Evolutionary conservation across 2,113 vertebrate genomes (phyloP).

Genomic region (Rattus rattus): DNA sequence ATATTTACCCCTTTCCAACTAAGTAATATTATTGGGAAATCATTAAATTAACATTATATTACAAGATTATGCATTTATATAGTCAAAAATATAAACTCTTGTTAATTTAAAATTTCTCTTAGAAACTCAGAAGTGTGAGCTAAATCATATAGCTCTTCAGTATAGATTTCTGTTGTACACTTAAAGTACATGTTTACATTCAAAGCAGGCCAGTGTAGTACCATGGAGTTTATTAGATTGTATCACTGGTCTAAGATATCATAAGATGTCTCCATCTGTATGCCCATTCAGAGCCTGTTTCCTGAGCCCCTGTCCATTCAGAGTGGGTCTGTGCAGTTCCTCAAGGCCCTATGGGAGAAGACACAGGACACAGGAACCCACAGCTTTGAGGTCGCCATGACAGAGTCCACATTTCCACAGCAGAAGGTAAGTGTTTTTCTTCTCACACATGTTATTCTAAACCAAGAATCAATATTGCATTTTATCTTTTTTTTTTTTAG

Average conservation of each 20-base stretch:
- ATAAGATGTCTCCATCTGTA: neutral
- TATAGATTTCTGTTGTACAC: neutral
- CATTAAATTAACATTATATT: neutral
- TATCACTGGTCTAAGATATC: neutral
- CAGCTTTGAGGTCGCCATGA: slow-evolving; percentile 94
- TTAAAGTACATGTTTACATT: slow-evolving; percentile 19
- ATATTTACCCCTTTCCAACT: slow-evolving; percentile 41
- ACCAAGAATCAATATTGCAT: neutral
- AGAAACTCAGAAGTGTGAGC: slow-evolving; percentile 38
- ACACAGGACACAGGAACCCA: slow-evolving; percentile 89
- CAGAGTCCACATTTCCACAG: slow-evolving; percentile 90
- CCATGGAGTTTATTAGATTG: neutral
- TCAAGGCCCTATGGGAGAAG: slow-evolving; percentile 93
- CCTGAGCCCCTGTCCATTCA: slow-evolving; percentile 89
- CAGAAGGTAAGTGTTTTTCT: slow-evolving; percentile 89
- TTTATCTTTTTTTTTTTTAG: neutral
- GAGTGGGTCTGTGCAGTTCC: slow-evolving; percentile 88
- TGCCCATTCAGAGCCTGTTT: slow-evolving; percentile 88
- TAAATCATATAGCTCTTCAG: neutral
- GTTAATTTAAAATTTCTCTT: slow-evolving; percentile 56
- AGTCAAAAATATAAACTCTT: neutral
- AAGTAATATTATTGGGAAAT: slow-evolving; percentile 26
- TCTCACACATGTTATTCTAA: neutral
- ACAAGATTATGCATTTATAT: neutral
- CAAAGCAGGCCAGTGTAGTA: neutral